Evolutionary conservation across 1,140 invertebrate species (phyloP).

Genomic region (Forficula auricularia): DNA sequence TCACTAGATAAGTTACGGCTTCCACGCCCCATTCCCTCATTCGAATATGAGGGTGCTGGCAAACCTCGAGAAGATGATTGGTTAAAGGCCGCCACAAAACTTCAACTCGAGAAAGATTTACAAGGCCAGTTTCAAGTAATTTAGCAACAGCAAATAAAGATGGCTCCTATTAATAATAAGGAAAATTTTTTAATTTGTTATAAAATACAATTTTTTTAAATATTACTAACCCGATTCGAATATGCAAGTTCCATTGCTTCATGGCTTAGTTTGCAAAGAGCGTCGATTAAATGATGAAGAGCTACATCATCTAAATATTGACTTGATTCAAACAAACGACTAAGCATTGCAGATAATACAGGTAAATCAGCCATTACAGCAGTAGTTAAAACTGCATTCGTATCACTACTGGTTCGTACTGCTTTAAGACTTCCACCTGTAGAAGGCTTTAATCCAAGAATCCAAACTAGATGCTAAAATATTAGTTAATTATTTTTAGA

Average conservation of each 20-base stretch:
- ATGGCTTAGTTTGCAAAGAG: conserved; percentile 84
- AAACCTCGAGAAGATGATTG: conserved; percentile 87
- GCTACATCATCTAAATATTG: conserved; percentile 87
- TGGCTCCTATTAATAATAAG: conserved; percentile 47
- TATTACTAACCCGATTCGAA: conserved; percentile 66
- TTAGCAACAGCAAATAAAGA: conserved; percentile 95
- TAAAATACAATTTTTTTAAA: too few species aligned
- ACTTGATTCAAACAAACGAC: conserved; percentile 83
- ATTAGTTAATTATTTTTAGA: too few species aligned
- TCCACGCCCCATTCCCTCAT: conserved; percentile 97
- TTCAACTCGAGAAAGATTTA: conserved; percentile 84
- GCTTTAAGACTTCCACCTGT: conserved; percentile 81
- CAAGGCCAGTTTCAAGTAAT: conserved; percentile 84
- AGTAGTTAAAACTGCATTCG: conserved; percentile 85
- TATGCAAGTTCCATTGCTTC: conserved; percentile 96
- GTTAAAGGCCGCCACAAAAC: conserved; percentile 93
- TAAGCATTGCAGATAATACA: conserved; percentile 80
- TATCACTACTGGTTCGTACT: conserved; percentile 43
- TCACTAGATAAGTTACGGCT: conserved; percentile 85
- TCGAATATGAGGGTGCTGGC: conserved; percentile 82
- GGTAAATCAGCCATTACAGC: conserved; percentile 91
- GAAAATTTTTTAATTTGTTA: background rate
- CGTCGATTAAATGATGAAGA: conserved; percentile 90
- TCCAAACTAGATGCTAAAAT: conserved; percentile 85
- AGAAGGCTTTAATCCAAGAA: conserved; percentile 86